Conservation (phyloP, 2,113 vertebrate species). For the Xiphias gladius region DNA sequence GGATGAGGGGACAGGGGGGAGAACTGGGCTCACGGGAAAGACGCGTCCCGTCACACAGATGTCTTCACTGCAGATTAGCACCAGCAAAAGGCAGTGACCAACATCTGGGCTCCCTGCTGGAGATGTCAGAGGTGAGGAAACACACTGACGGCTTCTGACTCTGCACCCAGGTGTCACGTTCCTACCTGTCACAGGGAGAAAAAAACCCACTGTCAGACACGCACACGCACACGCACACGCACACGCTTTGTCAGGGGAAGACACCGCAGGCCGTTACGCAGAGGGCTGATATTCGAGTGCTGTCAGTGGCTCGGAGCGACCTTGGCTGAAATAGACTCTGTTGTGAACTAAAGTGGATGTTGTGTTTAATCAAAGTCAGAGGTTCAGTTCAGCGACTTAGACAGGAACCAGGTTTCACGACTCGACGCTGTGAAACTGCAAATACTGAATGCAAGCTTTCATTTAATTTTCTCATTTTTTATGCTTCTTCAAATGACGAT, state of each 20-base stretch:
- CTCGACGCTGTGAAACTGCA: not conserved
- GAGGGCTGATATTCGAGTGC: not conserved
- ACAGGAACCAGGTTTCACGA: not conserved
- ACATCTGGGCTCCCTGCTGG: constrained; percentile 36
- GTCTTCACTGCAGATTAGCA: constrained; percentile 4
- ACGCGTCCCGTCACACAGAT: not conserved
- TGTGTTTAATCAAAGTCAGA: constrained; percentile 40
- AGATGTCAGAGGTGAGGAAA: constrained; percentile 7
- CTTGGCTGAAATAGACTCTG: constrained; percentile 33
- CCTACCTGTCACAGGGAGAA: constrained; percentile 39
- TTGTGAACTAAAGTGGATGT: constrained; percentile 10
- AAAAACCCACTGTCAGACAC: constrained; percentile 13
- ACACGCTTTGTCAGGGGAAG: not conserved
- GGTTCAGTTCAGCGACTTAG: not conserved
- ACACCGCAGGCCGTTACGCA: not conserved
- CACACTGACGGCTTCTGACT: not conserved
- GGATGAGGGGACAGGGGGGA: not conserved
- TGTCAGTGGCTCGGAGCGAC: constrained; percentile 25
- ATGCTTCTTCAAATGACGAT: not conserved
- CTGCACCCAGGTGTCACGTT: constrained; percentile 39
- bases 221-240: constrained; percentile 23
- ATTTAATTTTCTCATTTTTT: not conserved
- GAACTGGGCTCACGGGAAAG: not conserved
- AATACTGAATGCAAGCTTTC: not conserved
- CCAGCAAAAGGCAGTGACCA: constrained; percentile 16